Conservation (phyloP, 2,888 invertebrate genomes). For the Agrochola lychnidis region DNA sequence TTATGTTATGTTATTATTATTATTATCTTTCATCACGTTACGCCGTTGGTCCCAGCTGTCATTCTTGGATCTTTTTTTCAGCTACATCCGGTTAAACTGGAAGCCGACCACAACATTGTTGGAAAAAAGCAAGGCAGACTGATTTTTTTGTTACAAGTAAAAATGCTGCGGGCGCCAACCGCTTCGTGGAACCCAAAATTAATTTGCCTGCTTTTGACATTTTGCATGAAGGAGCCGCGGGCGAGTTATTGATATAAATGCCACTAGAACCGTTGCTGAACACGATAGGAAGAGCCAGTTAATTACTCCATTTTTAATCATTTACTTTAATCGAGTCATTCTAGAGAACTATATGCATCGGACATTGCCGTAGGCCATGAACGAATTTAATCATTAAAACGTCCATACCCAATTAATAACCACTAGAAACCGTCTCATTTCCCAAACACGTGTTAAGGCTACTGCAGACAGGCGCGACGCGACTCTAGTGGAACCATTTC, state of each 20-base stretch:
- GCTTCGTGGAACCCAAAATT: background rate
- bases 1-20: too few relatives aligned
- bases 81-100: background rate
- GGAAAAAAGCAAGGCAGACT: background rate
- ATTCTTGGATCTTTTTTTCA: background rate
- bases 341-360: background rate
- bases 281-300: background rate
- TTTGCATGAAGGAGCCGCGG: background rate
- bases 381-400: background rate
- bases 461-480: too few relatives aligned
- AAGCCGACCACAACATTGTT: background rate
- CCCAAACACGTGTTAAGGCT: background rate
- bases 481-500: too few relatives aligned
- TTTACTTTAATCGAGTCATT: background rate
- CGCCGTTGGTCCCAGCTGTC: background rate
- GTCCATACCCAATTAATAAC: background rate
- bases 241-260: background rate
- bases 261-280: background rate
- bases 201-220: background rate
- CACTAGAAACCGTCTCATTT: background rate
- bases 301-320: background rate
- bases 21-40: background rate
- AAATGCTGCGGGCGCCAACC: background rate
- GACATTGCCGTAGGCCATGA: background rate
- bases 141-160: background rate